Base-by-base conservation (phyloP, 2,797 vertebrate species). In the Sebastes kiyomatsui region DNA sequence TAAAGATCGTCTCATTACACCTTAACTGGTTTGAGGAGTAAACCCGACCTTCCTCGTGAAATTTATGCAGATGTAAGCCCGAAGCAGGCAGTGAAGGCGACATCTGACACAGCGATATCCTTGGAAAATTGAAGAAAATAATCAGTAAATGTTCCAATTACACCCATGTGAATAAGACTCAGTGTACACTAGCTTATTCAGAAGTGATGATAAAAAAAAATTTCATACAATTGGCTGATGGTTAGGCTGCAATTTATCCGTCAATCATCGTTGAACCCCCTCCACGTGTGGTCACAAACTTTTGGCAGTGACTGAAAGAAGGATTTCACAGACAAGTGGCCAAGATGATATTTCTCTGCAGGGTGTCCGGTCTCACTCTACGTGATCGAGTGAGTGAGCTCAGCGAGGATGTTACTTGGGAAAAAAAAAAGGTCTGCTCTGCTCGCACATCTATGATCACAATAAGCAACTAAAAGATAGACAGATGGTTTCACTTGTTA, bases 281-380 rank as follows among this genome's bases (percentile, higher is more conserved):
- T 13, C 23, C 62, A 42, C 11, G n/a, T 59, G 32, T 18, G 33
- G 75, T 27, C 70, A 74, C 25, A 64, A 72, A 64, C 52, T 74
- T 79, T 72, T 82, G 80, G 78, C 75, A 60, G 62, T 46, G 61
- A 72, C 46, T 81, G 60, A 87, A 84, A 78, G 56, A 79, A 55
- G 65, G 49, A 89, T 83, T 87, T 87, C 75, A 83, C 65, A 85
- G 77, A 87, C 61, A 87, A 80, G 83, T 11, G 4, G 67, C 68
- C 74, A 70, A 64, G 65, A 79, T 71, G 23, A 82, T 84, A 61
- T 81, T 82, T 72, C 65, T 80, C 66, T 1, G 3, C 75, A 46
- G 82, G 86, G 66, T 61, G 67, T 54, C 71, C 32, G 38, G 56
- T 67, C 60, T 73, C 59, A 22, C 61, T 64, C 58, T 16, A 58